These are phyloP conservation scores for Xerus rutilus DNA, from an alignment of 2,797 vertebrate genomes.

Conservation along the genomic window DNA sequence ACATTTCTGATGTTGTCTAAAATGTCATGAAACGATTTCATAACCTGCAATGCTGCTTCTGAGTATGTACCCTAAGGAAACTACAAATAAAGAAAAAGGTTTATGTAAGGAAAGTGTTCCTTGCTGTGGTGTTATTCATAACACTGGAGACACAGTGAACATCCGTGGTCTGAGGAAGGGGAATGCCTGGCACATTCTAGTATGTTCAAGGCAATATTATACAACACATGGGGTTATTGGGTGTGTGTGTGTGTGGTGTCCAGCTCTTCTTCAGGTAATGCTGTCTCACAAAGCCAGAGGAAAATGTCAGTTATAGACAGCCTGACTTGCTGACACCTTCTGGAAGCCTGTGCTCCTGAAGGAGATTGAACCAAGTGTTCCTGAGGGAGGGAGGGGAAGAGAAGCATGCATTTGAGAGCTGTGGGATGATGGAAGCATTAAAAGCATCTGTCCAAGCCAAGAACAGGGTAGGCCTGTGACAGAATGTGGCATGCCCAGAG, in stretches of 20 bases:
- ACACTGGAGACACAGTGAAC: neutral
- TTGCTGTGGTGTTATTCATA: neutral
- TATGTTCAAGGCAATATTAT: fast-evolving
- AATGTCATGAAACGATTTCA: neutral
- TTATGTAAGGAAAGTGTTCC: neutral
- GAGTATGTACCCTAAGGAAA: slow-evolving; percentile 34
- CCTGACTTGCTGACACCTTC: neutral
- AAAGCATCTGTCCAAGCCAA: neutral
- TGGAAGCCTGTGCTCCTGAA: neutral
- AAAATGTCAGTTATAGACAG: neutral
- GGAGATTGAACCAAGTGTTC: neutral
- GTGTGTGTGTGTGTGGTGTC: neutral
- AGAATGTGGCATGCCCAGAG: neutral
- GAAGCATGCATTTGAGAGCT: neutral
- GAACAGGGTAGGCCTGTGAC: neutral
- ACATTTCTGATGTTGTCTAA: neutral
- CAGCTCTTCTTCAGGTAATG: neutral
- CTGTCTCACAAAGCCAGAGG: neutral
- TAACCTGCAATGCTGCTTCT: neutral
- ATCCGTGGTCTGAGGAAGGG: neutral
- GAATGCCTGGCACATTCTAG: neutral
- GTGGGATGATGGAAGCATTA: neutral
- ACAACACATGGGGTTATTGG: fast-evolving
- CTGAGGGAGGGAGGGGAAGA: neutral
- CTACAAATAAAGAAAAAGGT: neutral